Conservation (phyloP, 2,797 vertebrate species). For the Chaenodraco wilsoni region DNA sequence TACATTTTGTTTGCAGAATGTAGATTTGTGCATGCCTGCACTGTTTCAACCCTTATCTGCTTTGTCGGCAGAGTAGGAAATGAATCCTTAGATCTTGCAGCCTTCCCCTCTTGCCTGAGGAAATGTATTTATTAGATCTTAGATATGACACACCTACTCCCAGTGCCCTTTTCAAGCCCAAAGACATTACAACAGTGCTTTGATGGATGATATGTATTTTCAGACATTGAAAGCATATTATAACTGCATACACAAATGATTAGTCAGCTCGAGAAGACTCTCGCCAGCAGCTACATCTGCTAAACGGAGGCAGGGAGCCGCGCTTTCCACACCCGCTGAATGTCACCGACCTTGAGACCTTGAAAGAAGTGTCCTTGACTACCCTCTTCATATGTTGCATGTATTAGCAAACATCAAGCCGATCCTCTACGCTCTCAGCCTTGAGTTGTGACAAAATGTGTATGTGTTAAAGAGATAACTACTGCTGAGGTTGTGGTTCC, state of each 20-base stretch:
- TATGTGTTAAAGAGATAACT: conserved; percentile 40
- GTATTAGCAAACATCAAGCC: conserved; percentile 40
- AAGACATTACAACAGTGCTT: conserved; percentile 72
- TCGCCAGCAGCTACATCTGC: conserved; percentile 63
- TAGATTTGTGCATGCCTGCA: conserved; percentile 59
- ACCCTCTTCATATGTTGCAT: conserved; percentile 47
- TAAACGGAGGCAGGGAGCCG: conserved; percentile 22
- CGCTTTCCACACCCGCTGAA: conserved; percentile 48
- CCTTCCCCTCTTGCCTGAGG: conserved; percentile 70
- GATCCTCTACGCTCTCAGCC: not conserved
- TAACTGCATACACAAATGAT: conserved; percentile 76
- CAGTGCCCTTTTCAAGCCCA: conserved; percentile 74
- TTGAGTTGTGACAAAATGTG: conserved; percentile 33
- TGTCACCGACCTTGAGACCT: conserved; percentile 58
- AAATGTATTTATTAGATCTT: conserved; percentile 81
- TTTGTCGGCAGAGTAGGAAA: conserved; percentile 68
- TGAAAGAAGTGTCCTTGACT: conserved; percentile 69
- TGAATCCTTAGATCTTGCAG: conserved; percentile 69
- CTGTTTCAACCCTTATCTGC: conserved; percentile 74
- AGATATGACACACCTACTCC: conserved; percentile 78
- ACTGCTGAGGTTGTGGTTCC: conserved; percentile 28
- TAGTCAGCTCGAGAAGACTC: conserved; percentile 72
- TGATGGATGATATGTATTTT: conserved; percentile 81
- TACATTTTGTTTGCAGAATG: conserved; percentile 41
- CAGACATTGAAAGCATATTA: conserved; percentile 78